phyloP scores from a whole-genome alignment of 2,797 vertebrate genomes.

The Cryptoprocta ferox region DNA sequence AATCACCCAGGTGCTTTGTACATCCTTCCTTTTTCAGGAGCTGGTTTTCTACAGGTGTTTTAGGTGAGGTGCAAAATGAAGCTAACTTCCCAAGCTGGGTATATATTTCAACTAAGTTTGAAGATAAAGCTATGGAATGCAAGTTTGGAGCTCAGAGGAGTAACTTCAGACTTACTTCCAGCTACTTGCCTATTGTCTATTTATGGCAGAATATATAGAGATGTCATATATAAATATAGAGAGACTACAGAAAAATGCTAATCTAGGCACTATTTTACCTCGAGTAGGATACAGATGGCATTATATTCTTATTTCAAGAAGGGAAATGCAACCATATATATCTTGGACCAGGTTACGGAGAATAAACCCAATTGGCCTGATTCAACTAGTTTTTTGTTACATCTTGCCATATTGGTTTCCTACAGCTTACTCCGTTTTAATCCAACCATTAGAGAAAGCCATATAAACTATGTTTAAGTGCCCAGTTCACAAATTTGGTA shows the following conservation, averaged over 20 bases:
- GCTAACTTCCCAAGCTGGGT: not conserved
- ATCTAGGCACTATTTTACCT: not conserved
- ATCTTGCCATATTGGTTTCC: not conserved
- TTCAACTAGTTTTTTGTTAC: not conserved
- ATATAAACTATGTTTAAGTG: not conserved
- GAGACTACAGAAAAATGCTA: not conserved
- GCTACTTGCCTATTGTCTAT: not conserved
- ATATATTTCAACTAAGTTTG: not conserved
- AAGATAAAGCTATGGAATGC: not conserved
- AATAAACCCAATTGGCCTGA: not conserved
- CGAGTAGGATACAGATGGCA: not conserved
- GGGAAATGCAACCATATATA: not conserved
- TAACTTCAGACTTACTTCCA: not conserved
- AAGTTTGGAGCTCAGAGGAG: not conserved
- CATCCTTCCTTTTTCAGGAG: not conserved
- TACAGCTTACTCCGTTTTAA: not conserved
- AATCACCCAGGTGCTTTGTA: not conserved
- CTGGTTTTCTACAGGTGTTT: not conserved
- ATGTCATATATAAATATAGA: not conserved
- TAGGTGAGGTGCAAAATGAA: not conserved
- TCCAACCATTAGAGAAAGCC: not conserved
- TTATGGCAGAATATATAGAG: not conserved
- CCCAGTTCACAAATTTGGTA: not conserved
- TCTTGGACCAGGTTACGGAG: not conserved
- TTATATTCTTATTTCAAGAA: not conserved